A percentile compares a stretch with the other conserved stretches of the same genome.
These are phyloP conservation scores for Microcebus ravelobensis DNA, from an alignment of 2,113 vertebrate species.

Conservation along the genomic window DNA sequence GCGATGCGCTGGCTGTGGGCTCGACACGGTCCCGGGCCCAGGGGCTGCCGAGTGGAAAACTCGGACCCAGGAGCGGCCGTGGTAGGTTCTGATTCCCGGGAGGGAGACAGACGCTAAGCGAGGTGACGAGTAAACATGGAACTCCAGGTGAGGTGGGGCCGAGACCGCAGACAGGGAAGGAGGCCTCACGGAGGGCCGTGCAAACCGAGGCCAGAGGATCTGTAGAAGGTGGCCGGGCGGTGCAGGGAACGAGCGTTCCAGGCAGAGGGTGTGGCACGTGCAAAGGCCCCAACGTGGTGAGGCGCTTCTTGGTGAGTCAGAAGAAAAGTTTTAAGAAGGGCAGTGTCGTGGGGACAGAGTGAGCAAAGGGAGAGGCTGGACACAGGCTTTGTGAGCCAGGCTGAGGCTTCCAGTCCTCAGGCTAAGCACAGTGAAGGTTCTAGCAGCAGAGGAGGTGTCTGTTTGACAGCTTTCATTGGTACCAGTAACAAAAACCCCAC, in stretches of 20 bases:
- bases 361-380: neutral
- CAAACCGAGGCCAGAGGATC: neutral
- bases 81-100: too few species aligned
- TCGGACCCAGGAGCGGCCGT: neutral
- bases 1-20: too few species aligned
- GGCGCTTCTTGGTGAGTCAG: neutral
- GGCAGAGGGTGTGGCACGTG: neutral
- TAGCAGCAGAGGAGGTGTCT: too few species aligned
- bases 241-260: neutral
- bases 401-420: neutral
- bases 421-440: neutral
- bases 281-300: neutral
- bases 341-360: neutral
- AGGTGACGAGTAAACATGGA: neutral
- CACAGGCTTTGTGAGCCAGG: neutral
- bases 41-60: neutral
- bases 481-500: neutral
- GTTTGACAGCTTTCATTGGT: neutral
- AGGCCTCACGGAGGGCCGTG: fast-evolving
- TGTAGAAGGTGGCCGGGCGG: neutral
- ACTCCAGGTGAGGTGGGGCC: neutral
- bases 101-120: neutral
- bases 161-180: fast-evolving
- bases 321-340: neutral
- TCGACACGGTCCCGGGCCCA: fast-evolving